phyloP scores from a whole-genome alignment of 2,888 invertebrate genomes.

The Neoitamus cyanurus region DNA sequence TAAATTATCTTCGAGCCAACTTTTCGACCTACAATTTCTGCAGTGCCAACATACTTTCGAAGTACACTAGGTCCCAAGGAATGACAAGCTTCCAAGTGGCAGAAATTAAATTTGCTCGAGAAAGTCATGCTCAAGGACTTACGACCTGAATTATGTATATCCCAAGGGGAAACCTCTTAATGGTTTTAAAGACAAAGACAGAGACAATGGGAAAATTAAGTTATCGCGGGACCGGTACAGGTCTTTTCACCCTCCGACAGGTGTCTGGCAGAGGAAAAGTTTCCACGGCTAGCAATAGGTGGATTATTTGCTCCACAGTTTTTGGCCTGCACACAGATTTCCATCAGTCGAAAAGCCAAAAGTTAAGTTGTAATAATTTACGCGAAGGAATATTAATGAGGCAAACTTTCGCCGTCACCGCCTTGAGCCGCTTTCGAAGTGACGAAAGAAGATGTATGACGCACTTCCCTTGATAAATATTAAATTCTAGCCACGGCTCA shows the following conservation, averaged over 20 bases:
- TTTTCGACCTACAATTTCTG: not conserved
- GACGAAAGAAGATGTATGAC: not conserved
- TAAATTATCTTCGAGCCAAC: not conserved
- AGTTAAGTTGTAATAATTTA: slow-evolving; percentile 8
- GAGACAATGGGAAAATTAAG: slow-evolving; percentile 12
- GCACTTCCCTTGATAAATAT: not conserved
- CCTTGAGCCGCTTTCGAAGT: not conserved
- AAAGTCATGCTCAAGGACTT: not conserved
- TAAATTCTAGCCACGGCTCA: not conserved
- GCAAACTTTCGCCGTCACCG: not conserved
- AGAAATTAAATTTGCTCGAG: slow-evolving; percentile 14
- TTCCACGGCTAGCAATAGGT: not conserved
- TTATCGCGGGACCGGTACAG: not conserved
- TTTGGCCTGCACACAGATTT: not conserved
- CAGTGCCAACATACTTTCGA: not conserved
- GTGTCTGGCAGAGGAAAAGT: not conserved
- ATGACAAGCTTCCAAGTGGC: not conserved
- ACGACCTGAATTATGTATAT: slow-evolving; percentile 11
- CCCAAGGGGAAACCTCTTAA: not conserved
- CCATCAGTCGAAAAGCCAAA: not conserved
- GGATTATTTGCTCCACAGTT: not conserved
- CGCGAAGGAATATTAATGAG: slow-evolving; percentile 7
- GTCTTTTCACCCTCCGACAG: slow-evolving; percentile 1
- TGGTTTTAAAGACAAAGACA: slow-evolving; percentile 8
- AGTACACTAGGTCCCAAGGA: not conserved